Evolutionary conservation across 2,888 invertebrate genomes (phyloP), one percentile per base, ranked within the genome.

Genomic region (Luperina testacea): DNA sequence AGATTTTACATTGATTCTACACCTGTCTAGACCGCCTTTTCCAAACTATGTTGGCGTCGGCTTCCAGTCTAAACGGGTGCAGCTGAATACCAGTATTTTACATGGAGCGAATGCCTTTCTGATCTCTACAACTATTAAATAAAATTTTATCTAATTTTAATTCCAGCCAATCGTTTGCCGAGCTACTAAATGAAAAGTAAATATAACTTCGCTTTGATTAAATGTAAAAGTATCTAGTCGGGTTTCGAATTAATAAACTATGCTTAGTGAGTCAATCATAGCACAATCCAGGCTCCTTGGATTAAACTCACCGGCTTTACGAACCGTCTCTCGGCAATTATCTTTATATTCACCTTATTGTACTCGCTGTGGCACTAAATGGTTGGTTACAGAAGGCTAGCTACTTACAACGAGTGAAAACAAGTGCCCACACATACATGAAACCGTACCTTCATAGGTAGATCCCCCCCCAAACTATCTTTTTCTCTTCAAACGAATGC

Each of bases 281-380:
- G 71, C 67, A 59, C 17, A 71, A 72, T 72, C 68, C 53, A 51
- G 13, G 38, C 20, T 81, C 17, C 51, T 85, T 38, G 65, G 42
- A 75, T 75, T 77, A 75, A 85, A 85, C 74, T 72, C 61, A 72
- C 73, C 4, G 59, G 68, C 61, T 74, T 81, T 63, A 75, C 38
- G 38, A 69, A 77, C 64, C 69, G n/a, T 57, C 51, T 15, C 42
- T 67, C 7, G 24, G 51, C 38, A 78, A 59, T 82, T 85, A 78
- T 67, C 61, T 77, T 79, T 75, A 78, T 76, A 72, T 72, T 73
- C 75, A 75, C 67, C 24, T 59, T 59, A 24, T 59, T n/a, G 11
- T 59, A n/a, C 13, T 59, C 24, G n/a, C 57, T 59, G n/a, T n/a
- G n/a, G 4, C 57, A 59, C 9, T 59, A 59, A 59, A n/a, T n/a